Conservation (phyloP, 2,113 vertebrate species). For the Rana temporaria region DNA sequence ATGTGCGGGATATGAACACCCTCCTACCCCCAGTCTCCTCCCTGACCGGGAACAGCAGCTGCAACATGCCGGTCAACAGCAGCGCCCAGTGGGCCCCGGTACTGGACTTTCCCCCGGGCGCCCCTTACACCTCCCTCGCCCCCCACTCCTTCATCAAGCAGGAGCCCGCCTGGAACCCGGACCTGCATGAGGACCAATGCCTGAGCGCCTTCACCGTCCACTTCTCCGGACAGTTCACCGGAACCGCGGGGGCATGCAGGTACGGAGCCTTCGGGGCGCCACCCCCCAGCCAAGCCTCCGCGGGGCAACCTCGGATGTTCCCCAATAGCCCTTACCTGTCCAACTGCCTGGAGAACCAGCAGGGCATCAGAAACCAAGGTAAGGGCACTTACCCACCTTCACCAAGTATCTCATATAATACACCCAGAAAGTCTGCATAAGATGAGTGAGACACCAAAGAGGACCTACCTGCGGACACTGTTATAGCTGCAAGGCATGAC, state of each 20-base stretch:
- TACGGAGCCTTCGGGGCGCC: slow-evolving; percentile 86
- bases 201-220: slow-evolving; percentile 96
- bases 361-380: slow-evolving; percentile 88
- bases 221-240: slow-evolving; percentile 93
- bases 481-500: no score
- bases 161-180: slow-evolving; percentile 91
- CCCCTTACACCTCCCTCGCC: slow-evolving; percentile 83
- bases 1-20: slow-evolving; percentile 89
- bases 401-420: no score
- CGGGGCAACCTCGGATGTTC: slow-evolving; percentile 88
- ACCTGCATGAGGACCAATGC: slow-evolving; percentile 91
- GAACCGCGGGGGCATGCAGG: slow-evolving; percentile 87
- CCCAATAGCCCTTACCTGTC: slow-evolving; percentile 86
- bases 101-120: slow-evolving; percentile 89
- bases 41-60: slow-evolving; percentile 81
- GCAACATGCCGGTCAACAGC: slow-evolving; percentile 83
- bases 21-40: slow-evolving; percentile 84
- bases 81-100: slow-evolving; percentile 92
- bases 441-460: no score
- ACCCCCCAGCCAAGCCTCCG: slow-evolving; percentile 73
- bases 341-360: slow-evolving; percentile 86
- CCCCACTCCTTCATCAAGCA: slow-evolving; percentile 96
- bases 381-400: slow-evolving; percentile 61
- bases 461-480: no score
- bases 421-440: no score